Conservation (phyloP, 2,888 invertebrate species). For the Arrhopalites spinosus region DNA sequence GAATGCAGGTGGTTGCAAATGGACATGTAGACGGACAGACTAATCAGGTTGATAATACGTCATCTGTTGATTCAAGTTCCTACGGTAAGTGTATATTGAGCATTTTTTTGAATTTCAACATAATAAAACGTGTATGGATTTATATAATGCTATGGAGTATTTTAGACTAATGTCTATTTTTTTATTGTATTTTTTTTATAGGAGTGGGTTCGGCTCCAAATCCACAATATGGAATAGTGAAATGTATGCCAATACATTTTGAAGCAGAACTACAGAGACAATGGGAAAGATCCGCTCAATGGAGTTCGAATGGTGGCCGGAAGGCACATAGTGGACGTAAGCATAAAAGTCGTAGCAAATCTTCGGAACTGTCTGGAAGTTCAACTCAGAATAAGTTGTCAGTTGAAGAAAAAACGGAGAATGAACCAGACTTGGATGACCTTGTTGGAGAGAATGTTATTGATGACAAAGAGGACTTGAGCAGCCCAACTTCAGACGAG, state of each 20-base stretch:
- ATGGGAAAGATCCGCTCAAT: slow-evolving; percentile 51
- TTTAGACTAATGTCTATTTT: no score
- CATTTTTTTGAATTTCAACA: no score
- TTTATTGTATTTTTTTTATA: not conserved
- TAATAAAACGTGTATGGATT: no score
- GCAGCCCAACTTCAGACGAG: slow-evolving; percentile 32
- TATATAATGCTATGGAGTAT: no score
- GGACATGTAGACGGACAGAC: slow-evolving; percentile 1
- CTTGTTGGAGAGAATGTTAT: slow-evolving; percentile 2
- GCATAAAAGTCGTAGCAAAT: slow-evolving; percentile 30
- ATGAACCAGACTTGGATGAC: slow-evolving; percentile 14
- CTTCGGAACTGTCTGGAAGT: not conserved
- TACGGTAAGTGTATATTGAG: no score
- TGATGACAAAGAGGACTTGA: slow-evolving; percentile 18
- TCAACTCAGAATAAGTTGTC: not conserved
- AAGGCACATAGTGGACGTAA: slow-evolving; percentile 39
- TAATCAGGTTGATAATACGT: slow-evolving; percentile 4
- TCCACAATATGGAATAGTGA: slow-evolving; percentile 48
- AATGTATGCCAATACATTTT: slow-evolving; percentile 46
- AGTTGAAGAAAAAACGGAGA: slow-evolving; percentile 1
- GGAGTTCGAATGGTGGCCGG: slow-evolving; percentile 39
- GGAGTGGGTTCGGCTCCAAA: slow-evolving; percentile 22
- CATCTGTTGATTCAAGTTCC: slow-evolving; percentile 1
- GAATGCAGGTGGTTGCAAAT: slow-evolving; percentile 3
- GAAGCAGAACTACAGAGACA: slow-evolving; percentile 54